Evolutionary conservation across 2,888 invertebrate species (phyloP).

Genomic region (Protonemura montana): DNA sequence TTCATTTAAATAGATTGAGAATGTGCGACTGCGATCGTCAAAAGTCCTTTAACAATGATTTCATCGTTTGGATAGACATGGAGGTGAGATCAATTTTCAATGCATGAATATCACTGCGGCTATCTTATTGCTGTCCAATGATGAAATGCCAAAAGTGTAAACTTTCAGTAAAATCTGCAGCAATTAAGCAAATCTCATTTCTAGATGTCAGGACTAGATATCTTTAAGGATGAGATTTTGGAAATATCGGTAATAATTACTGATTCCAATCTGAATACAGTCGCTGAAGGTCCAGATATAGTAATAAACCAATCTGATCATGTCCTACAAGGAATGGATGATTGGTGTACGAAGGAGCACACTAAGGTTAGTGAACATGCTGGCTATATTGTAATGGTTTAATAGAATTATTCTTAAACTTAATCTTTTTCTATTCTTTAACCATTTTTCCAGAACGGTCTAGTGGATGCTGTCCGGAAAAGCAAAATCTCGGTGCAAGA

Average conservation of each 20-base stretch:
- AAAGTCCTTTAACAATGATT: not conserved
- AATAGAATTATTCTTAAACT: not conserved
- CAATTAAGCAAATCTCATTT: constrained; percentile 51
- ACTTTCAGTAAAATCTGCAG: no score
- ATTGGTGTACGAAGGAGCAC: constrained; percentile 86
- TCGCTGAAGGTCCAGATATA: constrained; percentile 78
- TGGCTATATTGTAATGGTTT: no score
- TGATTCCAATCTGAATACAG: constrained; percentile 76
- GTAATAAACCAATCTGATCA: constrained; percentile 80
- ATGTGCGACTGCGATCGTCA: constrained; percentile 14
- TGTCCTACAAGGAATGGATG: constrained; percentile 77
- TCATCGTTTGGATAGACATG: constrained; percentile 44
- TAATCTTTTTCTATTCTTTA: not conserved
- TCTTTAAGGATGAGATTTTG: constrained; percentile 78
- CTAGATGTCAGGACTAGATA: constrained; percentile 89
- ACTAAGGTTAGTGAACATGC: constrained; percentile 65
- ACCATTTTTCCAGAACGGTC: constrained; percentile 72
- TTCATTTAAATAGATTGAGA: not conserved
- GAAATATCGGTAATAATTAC: constrained; percentile 92
- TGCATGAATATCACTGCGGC: not conserved
- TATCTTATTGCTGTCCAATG: no score
- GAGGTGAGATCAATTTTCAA: no score
- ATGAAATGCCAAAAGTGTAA: no score
- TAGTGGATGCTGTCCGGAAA: constrained; percentile 74
- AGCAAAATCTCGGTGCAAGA: constrained; percentile 71